Base-by-base conservation (phyloP, 1,140 invertebrate species). In the Bombus huntii region DNA sequence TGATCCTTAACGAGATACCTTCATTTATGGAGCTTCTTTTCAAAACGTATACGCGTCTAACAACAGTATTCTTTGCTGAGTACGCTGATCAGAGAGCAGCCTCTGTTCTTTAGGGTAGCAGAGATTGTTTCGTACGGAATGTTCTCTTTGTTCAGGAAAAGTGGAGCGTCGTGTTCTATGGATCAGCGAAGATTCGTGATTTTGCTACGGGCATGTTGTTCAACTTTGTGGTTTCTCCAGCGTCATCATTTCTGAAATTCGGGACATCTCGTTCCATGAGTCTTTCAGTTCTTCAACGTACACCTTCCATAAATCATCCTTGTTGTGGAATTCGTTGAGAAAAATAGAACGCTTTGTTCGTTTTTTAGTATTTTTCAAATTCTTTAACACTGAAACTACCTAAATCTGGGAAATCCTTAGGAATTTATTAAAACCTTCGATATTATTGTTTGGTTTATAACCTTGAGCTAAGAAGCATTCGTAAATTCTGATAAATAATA, bases 401-500 rank as follows among this genome's bases (percentile, higher is more conserved):
- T 22, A 53, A 53, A 53, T 22, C 47, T 22, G 47, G 47, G 6
- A 8, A 53, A 53, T 53, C 18, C 47, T 53, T 22, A 0, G 6
- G 47, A 22, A 53, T 53, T 53, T 22, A 53, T 53, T 53, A 22
- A 22, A 53, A 53, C 5, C 18, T 22, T 22, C 47, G 47, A 22
- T 53, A 22, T 53, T 53, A 53, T 22, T 22, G 6, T 22, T 53
- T 8, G 18, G 18, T 53, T 8, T 22, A 18, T 8, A 53, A 22
- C 5, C 18, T 22, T 8, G 6, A 0, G 47, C 18, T 0, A 53
- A 6, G 18, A 53, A 22, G 0, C 1, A 22, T 53, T 53, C 18
- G 47, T 53, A 53, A 53, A 53, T 8, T 22, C 47, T 53, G 18
- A 53, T 0, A 22, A 53, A 53, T 53, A 53, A 15, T 53, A 53